Percentiles rank a stretch among this genome's conserved stretches.
These are phyloP conservation scores for Metopia argyrocephala DNA, from an alignment of 2,888 invertebrate species.

Conservation along the genomic window DNA sequence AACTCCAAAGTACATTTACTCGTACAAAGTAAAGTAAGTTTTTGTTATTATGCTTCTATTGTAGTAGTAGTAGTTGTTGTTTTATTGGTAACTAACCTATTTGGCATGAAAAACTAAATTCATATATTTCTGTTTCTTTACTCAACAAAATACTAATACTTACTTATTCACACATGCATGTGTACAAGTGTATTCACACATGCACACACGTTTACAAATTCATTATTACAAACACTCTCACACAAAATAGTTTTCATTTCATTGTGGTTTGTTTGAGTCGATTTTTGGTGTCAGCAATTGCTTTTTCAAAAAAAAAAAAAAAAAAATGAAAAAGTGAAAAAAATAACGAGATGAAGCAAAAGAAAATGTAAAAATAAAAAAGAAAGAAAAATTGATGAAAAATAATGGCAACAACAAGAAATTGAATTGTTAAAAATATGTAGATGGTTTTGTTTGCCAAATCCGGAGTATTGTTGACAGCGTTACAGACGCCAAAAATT, in stretches of 20 bases:
- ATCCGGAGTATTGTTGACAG: slow-evolving; percentile 63
- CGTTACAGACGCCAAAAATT: slow-evolving; percentile 64
- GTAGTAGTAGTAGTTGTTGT: slow-evolving; percentile 39
- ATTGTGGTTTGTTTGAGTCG: slow-evolving; percentile 63
- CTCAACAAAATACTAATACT: slow-evolving; percentile 45
- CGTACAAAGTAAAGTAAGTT: slow-evolving; percentile 28
- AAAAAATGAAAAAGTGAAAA: slow-evolving; percentile 22
- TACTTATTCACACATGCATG: slow-evolving; percentile 23
- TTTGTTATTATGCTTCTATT: slow-evolving; percentile 27
- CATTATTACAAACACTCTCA: not conserved
- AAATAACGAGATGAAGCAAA: slow-evolving; percentile 23
- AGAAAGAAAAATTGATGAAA: not conserved
- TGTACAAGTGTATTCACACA: not conserved
- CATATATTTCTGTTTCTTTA: slow-evolving; percentile 50
- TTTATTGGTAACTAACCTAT: slow-evolving; percentile 63
- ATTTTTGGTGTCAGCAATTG: slow-evolving; percentile 65
- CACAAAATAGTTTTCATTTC: slow-evolving; percentile 33
- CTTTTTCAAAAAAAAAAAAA: slow-evolving; percentile 37
- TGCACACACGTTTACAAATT: slow-evolving; percentile 7
- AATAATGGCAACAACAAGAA: slow-evolving; percentile 17
- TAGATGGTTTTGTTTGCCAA: slow-evolving; percentile 62
- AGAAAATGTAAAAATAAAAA: slow-evolving; percentile 19
- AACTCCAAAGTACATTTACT: not conserved
- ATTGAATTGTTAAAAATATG: slow-evolving; percentile 56
- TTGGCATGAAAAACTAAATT: slow-evolving; percentile 57